A percentile compares a stretch with the other conserved stretches of the same genome.
These are phyloP conservation scores for Heliangelus exortis DNA, from an alignment of 2,797 vertebrate species.

Conservation along the genomic window DNA sequence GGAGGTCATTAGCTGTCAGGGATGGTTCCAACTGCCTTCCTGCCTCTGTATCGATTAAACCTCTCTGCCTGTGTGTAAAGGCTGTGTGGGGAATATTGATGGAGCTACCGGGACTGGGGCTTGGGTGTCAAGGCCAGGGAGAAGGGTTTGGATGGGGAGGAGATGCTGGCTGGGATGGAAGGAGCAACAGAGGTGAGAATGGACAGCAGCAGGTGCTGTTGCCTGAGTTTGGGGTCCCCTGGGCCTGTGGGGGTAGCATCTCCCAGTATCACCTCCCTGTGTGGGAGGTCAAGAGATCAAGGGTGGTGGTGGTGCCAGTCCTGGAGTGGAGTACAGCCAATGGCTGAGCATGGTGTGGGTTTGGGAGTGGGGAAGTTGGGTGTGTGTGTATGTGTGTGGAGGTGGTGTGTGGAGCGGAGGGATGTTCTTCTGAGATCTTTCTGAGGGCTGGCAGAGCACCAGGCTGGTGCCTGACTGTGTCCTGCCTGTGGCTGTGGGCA, in stretches of 20 bases:
- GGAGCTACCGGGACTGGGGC: slow-evolving; percentile 20
- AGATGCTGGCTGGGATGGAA: not conserved
- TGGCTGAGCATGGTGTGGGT: fast-evolving
- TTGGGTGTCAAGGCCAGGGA: not conserved
- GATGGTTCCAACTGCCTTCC: slow-evolving; percentile 75
- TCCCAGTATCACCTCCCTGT: not conserved
- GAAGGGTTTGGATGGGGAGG: not conserved
- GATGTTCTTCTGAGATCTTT: not conserved
- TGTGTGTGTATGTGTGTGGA: fast-evolving
- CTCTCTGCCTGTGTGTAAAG: slow-evolving; percentile 26
- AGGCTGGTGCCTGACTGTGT: not conserved
- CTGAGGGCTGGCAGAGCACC: not conserved
- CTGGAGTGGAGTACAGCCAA: not conserved
- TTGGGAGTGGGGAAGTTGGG: not conserved
- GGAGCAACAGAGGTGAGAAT: not conserved
- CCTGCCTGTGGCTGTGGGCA: fast-evolving
- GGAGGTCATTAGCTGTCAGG: slow-evolving; percentile 79
- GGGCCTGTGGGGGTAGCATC: too few species aligned
- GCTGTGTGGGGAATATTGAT: slow-evolving; percentile 70
- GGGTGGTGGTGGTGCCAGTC: not conserved
- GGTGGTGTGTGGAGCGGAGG: not conserved
- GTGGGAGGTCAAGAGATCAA: fast-evolving
- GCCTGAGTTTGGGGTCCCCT: too few species aligned
- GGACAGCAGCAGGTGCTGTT: not conserved
- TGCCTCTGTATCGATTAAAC: slow-evolving; percentile 72